These are phyloP conservation scores for Hypotaenidia okinawae DNA, from an alignment of 2,797 vertebrate species.

Conservation along the genomic window DNA sequence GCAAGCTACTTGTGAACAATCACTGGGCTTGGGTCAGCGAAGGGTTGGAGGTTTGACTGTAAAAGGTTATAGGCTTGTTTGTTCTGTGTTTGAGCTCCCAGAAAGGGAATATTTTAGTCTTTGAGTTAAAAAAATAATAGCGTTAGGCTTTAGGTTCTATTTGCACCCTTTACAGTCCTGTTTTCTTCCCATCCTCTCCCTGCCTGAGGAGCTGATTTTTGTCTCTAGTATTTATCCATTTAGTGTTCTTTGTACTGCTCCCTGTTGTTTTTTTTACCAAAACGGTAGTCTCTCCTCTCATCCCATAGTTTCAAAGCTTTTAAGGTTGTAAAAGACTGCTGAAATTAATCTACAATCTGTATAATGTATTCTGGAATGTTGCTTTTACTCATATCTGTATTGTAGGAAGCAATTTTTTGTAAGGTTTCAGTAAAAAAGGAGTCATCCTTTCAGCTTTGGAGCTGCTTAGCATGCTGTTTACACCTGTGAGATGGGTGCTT, in stretches of 20 bases:
- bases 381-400: neutral
- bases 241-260: neutral
- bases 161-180: neutral
- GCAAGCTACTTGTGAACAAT: neutral
- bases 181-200: neutral
- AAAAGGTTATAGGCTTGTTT: neutral
- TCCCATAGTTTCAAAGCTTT: neutral
- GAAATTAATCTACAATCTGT: neutral
- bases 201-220: neutral
- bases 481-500: neutral
- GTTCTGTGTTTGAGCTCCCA: neutral
- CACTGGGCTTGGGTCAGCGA: neutral
- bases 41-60: neutral
- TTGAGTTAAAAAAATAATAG: neutral
- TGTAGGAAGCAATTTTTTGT: neutral
- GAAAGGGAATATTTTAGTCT: neutral
- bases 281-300: neutral
- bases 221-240: neutral
- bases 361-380: neutral
- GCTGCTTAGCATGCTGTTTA: neutral
- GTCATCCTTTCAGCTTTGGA: neutral
- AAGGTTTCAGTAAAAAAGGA: neutral
- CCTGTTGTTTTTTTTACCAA: neutral
- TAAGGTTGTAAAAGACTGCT: neutral
- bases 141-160: neutral